Evolutionary conservation across 64 coral and sea anemone species (phyloP).

Genomic region (Cladopsammia gracilis): DNA sequence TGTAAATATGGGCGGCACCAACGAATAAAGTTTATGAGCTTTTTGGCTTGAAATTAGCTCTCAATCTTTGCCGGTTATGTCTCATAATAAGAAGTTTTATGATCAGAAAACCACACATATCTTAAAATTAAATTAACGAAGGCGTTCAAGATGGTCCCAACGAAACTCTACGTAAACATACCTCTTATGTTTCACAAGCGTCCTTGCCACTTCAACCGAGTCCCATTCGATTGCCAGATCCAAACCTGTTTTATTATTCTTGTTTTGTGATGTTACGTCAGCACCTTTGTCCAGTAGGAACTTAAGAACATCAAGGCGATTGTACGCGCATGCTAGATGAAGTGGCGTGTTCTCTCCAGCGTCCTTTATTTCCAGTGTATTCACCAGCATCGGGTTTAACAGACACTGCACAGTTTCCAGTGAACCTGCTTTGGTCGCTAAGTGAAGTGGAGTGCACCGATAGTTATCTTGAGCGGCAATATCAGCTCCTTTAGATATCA

Average conservation of each 20-base stretch:
- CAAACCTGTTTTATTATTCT: conserved; percentile 49
- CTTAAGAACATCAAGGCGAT: conserved; percentile 28
- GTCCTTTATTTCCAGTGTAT: background rate
- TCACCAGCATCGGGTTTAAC: background rate
- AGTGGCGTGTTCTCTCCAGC: background rate
- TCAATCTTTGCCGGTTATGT: no score
- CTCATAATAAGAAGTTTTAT: no score
- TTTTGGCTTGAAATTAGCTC: no score
- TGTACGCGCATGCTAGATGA: conserved; percentile 2
- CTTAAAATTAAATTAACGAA: no score
- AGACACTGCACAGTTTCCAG: conserved; percentile 37
- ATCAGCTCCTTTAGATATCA: background rate
- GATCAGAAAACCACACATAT: no score
- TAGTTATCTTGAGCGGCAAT: background rate
- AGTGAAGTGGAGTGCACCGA: conserved; percentile 39
- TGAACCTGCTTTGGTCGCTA: conserved; percentile 22
- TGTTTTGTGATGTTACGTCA: conserved; percentile 3
- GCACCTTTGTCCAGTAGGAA: conserved; percentile 63
- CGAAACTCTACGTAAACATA: background rate
- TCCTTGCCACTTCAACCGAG: conserved; percentile 65
- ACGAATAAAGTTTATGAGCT: no score
- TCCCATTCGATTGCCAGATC: conserved; percentile 88
- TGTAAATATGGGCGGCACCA: no score
- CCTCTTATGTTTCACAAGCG: conserved; percentile 81
- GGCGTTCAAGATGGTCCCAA: no score